Conservation (phyloP, 2,113 vertebrate genomes). For the Campylomormyrus numenius region DNA sequence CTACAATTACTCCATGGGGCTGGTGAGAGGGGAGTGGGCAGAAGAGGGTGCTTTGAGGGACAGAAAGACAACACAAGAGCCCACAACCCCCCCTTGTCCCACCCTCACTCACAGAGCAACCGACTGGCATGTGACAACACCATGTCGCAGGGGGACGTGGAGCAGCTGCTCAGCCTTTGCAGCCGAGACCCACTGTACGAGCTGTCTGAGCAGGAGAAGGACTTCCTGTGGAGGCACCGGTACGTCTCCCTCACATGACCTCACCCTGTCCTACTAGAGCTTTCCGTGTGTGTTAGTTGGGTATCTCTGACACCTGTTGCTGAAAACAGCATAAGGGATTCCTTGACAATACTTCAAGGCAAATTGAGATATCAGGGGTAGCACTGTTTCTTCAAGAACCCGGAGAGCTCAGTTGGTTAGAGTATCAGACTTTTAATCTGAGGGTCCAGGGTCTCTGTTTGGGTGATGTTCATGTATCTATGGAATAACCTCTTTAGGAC, state of each 20-base stretch:
- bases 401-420: neutral
- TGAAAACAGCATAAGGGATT: neutral
- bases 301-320: neutral
- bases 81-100: neutral
- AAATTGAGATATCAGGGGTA: neutral
- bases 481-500: neutral
- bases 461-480: neutral
- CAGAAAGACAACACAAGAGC: neutral
- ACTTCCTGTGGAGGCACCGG: slow-evolving; percentile 71
- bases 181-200: slow-evolving; percentile 65
- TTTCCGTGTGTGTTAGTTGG: neutral
- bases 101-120: slow-evolving; percentile 49
- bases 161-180: slow-evolving; percentile 59
- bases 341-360: neutral
- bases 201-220: slow-evolving; percentile 69
- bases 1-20: slow-evolving; percentile 59
- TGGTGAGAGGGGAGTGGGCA: slow-evolving; percentile 36
- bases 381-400: neutral
- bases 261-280: neutral
- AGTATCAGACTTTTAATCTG: neutral
- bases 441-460: neutral
- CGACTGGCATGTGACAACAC: slow-evolving; percentile 64
- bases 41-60: neutral
- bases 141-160: slow-evolving; percentile 53
- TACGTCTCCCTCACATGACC: neutral